Base-by-base conservation (phyloP, 2,113 vertebrate genomes). In the Danio rerio region DNA sequence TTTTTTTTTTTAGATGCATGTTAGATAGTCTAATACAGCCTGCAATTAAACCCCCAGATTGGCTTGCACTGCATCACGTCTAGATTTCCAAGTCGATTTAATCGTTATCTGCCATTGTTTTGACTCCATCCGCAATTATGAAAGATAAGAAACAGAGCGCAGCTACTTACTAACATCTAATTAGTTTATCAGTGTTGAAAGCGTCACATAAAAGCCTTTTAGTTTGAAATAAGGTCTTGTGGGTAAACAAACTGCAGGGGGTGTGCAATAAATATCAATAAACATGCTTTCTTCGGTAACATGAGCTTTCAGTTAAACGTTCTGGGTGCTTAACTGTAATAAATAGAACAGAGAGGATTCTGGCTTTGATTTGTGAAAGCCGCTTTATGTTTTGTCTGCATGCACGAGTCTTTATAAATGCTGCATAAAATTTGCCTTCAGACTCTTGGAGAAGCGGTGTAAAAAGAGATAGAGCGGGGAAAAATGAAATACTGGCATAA, bases 181-280 rank as follows among this genome's bases (percentile, higher is more conserved):
- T 77, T 31, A 16, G 45, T 77, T 77, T 63, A 77, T 50, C 20
- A 62, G 42, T 21, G 42, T 59, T 13, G 11, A 75, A 59, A 61
- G 7, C 2, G 10, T 10, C 3, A 9, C 2, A 0, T 50, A 77
- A 63, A 77, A 77, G 58, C 45, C 58, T 50, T 77, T 50, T 31
- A 77, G 43, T 5, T 15, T n/a, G 18, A 15, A 61, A 62, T 20
- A 16, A 61, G 12, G 40, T 9, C 56, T 62, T 61, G 43, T 49
- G 42, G 56, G 73, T 61, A 61, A 76, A 76, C 43, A 76, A 62
- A 49, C 56, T 20, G 11, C 42, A 75, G 53, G 53, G 72, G 42
- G 53, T 47, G 53, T 75, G 15, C 42, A 59, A 75, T 75, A 75
- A 56, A 56, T 20, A 59, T 20, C 72, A 75, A 59, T 75, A 18